Evolutionary conservation across 2,113 vertebrate species (phyloP), one percentile per base, ranked within the genome.

Genomic region (Xyliphius kryptos): DNA sequence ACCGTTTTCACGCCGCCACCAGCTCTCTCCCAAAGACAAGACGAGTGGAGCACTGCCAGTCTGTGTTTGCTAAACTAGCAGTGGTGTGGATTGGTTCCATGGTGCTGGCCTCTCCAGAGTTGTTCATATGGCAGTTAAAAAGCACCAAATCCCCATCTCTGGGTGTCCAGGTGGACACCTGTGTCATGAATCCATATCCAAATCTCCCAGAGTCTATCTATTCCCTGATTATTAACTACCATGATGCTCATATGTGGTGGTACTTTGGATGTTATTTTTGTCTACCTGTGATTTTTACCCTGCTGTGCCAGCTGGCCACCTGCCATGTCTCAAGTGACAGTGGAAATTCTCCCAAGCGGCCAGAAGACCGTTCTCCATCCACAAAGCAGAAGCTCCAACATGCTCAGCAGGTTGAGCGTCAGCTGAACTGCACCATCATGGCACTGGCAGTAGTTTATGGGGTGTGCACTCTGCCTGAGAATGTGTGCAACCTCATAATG

Each of bases 261-360:
- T 91, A 89, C 61, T 94, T 98, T 0, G 95, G 95, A 57, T 96
- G 91, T 78, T 98, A 98, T 79, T 97, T 97, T 84, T 97, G 95
- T 74, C 83, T 97, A 70, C 95, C 95, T 1, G 56, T 97, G 48
- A 88, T 97, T 59, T 98, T 98, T 83, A 97, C 93, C 0, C 22
- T 95, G 49, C 91, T 92, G 76, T 97, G 94, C 76, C 92, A 97
- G 75, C 80, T 97, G 74, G 93, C 94, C 76, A 97, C 93, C 0
- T 86, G 89, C 48, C 86, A 93, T 48, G 85, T 97, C 71, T 84
- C 69, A 9, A 66, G 83, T 38, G 74, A 86, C 0, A 80, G 76
- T 0, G 80, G 71, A 41, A 81, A 88, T 41, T 73, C 84, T 69
- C 66, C 76, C 0, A 89, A 89, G 66, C 80, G 90, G 72, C 81